Evolutionary conservation across 2,113 vertebrate species (phyloP), one percentile per base, ranked within the genome.

Genomic region (Larimichthys crocea): DNA sequence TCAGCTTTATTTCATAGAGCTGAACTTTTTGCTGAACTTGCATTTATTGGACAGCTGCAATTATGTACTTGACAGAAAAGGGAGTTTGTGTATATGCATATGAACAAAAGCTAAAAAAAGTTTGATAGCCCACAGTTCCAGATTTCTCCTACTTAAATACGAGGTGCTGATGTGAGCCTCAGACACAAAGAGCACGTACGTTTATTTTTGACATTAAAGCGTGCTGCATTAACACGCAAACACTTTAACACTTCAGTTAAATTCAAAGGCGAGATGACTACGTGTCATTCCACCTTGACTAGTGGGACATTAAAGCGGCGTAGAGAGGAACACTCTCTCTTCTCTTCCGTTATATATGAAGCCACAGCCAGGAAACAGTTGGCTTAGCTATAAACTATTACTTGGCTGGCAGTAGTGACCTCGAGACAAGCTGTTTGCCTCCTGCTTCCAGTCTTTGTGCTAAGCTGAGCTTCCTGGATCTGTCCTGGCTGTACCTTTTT

Each of bases 191-290:
- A 19, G 49, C 31, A 40, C 9, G 35, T 9, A 40, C 35, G 64
- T 56, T 66, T 75, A 14, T 22, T 81, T 31, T 49, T 62, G 0
- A 75, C 57, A 40, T 52, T 61, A 11, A 49, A 40, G 49, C 55
- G 8, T 40, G 7, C 7, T 40, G 16, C 50, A 76, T 69, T 76
- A 50, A 57, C 57, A 79, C 71, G 52, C 74, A 70, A 74, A 56
- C 61, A 62, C 17, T 62, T 22, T 3, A 74, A 52, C 26, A 14
- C 40, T 59, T 26, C 3, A 22, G 53, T 55, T 22, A 52, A 10
- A 74, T 26, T 20, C 3, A 40, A 62, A 24, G 35, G 14, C 31
- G 16, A 3, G 5, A 63, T 20, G 48, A 53, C 60, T 19, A 12
- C 2, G 8, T 24, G 3, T 35, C 17, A 50, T 50, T 19, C 49